Conservation (phyloP, 2,113 vertebrate species). For the Dipodomys spectabilis region DNA sequence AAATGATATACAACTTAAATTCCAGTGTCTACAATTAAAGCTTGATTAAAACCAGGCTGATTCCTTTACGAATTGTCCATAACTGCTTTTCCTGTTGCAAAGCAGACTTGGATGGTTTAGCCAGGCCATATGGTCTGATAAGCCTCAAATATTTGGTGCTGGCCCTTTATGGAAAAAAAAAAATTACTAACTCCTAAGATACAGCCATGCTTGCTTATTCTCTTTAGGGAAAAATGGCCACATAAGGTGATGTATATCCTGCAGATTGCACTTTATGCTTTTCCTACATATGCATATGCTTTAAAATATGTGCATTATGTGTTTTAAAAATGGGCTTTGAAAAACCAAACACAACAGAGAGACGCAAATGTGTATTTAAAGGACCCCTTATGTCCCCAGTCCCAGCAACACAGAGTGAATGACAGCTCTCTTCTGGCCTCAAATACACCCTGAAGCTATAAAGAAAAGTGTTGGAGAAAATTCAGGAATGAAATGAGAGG, state of each 20-base stretch:
- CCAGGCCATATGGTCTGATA: not conserved
- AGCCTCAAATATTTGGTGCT: not conserved
- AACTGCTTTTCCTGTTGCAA: not conserved
- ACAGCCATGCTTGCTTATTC: not conserved
- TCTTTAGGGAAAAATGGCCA: not conserved
- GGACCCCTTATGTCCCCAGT: not conserved
- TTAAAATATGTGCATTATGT: not conserved
- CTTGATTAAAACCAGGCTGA: not conserved
- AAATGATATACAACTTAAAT: not conserved
- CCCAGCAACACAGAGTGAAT: not conserved
- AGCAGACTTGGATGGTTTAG: not conserved
- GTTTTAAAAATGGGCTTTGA: not conserved
- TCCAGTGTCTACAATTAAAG: not conserved
- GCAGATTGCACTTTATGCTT: not conserved
- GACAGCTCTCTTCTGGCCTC: not conserved
- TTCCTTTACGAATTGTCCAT: not conserved
- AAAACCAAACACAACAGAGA: not conserved
- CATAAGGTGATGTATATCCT: not conserved
- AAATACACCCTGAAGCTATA: not conserved
- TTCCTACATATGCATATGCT: not conserved
- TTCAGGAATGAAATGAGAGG: not conserved
- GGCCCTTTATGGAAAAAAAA: not conserved
- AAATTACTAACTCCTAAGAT: not conserved
- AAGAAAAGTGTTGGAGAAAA: not conserved
- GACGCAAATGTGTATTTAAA: not conserved